Conservation (phyloP, 35 echinoderm and acorn worm genomes). For the Nesometra sesokonis region DNA sequence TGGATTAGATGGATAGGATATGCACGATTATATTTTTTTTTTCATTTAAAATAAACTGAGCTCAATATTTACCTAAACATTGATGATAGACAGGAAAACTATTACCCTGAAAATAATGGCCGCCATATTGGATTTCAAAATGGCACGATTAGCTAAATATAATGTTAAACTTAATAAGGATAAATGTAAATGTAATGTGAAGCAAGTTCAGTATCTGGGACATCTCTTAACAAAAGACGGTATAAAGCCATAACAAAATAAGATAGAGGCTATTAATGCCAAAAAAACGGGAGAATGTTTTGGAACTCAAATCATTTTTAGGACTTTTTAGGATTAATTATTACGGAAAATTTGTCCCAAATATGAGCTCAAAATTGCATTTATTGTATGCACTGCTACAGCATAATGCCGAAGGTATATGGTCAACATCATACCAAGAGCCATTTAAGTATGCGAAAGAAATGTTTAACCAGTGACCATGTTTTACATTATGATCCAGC, state of each 20-base stretch:
- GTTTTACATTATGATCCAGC: not conserved
- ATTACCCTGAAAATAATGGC: too few relatives aligned
- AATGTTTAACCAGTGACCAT: not conserved
- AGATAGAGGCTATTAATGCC: slow-evolving; percentile 11
- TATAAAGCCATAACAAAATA: not conserved
- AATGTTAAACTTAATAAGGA: too few relatives aligned
- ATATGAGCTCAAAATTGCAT: not conserved
- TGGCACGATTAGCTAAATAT: too few relatives aligned
- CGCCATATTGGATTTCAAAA: too few relatives aligned
- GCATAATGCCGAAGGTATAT: not conserved
- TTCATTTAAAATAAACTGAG: too few relatives aligned
- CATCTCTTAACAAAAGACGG: not conserved
- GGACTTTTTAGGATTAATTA: not conserved
- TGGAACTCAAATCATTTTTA: slow-evolving; percentile 8
- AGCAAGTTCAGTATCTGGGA: not conserved
- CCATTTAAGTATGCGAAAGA: slow-evolving; percentile 4
- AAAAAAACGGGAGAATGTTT: not conserved
- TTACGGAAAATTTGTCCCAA: not conserved
- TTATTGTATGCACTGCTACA: not conserved
- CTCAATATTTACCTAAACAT: too few relatives aligned
- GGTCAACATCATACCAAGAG: not conserved
- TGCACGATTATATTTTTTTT: too few relatives aligned
- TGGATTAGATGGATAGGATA: too few relatives aligned
- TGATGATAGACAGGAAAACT: too few relatives aligned
- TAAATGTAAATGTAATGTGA: too few relatives aligned